These are phyloP conservation scores for Antheraea mylitta DNA, from an alignment of 1,140 invertebrate species.

Conservation along the genomic window DNA sequence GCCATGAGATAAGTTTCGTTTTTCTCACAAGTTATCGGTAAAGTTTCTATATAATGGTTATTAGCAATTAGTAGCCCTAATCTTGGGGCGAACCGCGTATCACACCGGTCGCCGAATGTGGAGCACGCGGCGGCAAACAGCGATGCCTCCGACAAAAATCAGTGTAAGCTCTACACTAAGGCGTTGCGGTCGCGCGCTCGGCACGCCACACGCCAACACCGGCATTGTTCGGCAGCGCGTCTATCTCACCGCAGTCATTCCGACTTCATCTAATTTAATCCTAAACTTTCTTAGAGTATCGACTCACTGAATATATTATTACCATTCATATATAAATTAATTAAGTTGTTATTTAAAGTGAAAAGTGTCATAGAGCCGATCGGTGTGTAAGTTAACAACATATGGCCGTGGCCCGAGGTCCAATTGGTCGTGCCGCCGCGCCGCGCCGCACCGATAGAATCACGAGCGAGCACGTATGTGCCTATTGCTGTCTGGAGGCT, in stretches of 20 bases:
- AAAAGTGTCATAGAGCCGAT: conserved; percentile 52
- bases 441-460: conserved; percentile 43
- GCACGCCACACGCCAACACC: conserved; percentile 15
- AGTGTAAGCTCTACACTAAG: conserved; percentile 70
- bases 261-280: conserved; percentile 37
- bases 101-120: conserved; percentile 72
- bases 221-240: conserved; percentile 26
- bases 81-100: conserved; percentile 43
- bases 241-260: conserved; percentile 25
- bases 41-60: background rate
- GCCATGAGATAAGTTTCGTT: background rate
- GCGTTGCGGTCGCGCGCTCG: conserved; percentile 60
- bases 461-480: conserved; percentile 67
- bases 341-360: conserved; percentile 44
- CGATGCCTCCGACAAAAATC: conserved; percentile 75
- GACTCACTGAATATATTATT: conserved; percentile 5
- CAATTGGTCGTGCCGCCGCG: conserved; percentile 31
- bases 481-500: conserved; percentile 54
- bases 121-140: conserved; percentile 60
- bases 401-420: conserved; percentile 61
- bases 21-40: background rate
- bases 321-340: background rate
- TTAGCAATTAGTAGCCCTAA: conserved; percentile 19
- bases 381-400: conserved; percentile 65
- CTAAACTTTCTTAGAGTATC: conserved; percentile 5